A percentile compares a stretch with the other conserved stretches of the same genome.
These are phyloP conservation scores for Acleris emargana DNA, from an alignment of 2,888 invertebrate species.

Conservation along the genomic window DNA sequence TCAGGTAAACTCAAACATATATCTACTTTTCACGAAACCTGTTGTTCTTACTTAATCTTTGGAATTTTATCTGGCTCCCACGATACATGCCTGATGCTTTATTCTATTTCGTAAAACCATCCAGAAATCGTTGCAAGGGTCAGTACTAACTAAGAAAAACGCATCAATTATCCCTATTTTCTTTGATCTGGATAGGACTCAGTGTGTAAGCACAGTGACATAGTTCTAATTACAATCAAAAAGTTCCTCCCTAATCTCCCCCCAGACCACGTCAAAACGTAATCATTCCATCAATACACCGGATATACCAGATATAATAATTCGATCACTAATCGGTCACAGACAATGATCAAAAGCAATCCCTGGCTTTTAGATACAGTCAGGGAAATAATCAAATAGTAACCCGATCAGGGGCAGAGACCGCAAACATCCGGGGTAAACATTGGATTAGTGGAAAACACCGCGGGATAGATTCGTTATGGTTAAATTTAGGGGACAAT, in stretches of 20 bases:
- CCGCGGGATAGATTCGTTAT: slow-evolving; percentile 19
- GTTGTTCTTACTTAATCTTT: too few species aligned
- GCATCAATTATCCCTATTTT: too few species aligned
- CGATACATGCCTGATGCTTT: too few species aligned
- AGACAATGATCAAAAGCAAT: slow-evolving; percentile 9
- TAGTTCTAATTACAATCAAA: too few species aligned
- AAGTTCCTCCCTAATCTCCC: neutral
- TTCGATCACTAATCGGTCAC: slow-evolving; percentile 13
- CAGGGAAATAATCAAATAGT: slow-evolving; percentile 22
- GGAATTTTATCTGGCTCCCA: too few species aligned
- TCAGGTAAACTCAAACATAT: too few species aligned
- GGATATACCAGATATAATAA: slow-evolving; percentile 4
- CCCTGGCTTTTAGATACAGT: slow-evolving; percentile 5
- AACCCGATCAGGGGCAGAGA: slow-evolving; percentile 2
- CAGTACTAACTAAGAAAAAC: too few species aligned
- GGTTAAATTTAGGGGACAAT: slow-evolving; percentile 21
- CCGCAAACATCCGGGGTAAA: slow-evolving; percentile 24
- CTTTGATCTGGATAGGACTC: too few species aligned
- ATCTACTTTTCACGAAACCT: too few species aligned
- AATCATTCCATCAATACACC: neutral
- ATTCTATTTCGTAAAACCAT: too few species aligned
- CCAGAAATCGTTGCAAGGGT: too few species aligned
- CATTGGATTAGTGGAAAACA: slow-evolving; percentile 19
- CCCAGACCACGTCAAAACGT: neutral
- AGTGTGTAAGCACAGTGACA: too few species aligned